These are phyloP conservation scores for Polydesmus complanatus DNA, from an alignment of 2,888 invertebrate genomes.

Conservation along the genomic window DNA sequence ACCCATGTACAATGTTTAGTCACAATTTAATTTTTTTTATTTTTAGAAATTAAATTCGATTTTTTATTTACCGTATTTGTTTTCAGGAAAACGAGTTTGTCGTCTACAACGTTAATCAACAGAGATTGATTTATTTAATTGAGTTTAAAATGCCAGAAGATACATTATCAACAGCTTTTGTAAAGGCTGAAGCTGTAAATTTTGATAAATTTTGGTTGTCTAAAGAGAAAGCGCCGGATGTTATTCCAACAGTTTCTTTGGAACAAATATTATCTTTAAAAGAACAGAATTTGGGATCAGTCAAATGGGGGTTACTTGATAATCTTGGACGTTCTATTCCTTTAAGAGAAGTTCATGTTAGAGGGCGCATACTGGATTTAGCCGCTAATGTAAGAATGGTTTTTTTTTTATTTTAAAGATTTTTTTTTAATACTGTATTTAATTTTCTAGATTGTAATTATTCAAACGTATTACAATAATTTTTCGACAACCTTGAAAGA, in stretches of 20 bases:
- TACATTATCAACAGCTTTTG: background rate
- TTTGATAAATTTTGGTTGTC: background rate
- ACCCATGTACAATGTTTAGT: too few species aligned
- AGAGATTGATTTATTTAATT: conserved; percentile 7
- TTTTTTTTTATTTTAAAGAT: background rate
- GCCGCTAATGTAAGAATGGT: conserved; percentile 5
- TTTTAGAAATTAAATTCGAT: background rate
- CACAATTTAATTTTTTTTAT: too few species aligned
- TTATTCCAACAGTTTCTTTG: background rate
- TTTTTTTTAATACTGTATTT: background rate
- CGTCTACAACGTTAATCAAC: conserved; percentile 3
- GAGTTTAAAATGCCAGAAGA: conserved; percentile 8
- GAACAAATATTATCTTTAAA: background rate
- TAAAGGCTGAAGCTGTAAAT: background rate
- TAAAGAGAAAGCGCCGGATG: background rate
- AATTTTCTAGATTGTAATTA: conserved; percentile 11
- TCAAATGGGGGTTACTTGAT: background rate
- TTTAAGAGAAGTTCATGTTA: background rate
- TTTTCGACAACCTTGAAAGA: conserved; percentile 25
- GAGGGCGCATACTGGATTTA: conserved; percentile 1
- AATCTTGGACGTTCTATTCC: background rate
- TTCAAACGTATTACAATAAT: conserved; percentile 16
- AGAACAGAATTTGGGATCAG: background rate
- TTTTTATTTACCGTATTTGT: background rate
- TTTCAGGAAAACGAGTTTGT: conserved; percentile 7